Evolutionary conservation across 2,797 vertebrate species (phyloP), one percentile per base, ranked within the genome.

Genomic region (Pteropus rufus): DNA sequence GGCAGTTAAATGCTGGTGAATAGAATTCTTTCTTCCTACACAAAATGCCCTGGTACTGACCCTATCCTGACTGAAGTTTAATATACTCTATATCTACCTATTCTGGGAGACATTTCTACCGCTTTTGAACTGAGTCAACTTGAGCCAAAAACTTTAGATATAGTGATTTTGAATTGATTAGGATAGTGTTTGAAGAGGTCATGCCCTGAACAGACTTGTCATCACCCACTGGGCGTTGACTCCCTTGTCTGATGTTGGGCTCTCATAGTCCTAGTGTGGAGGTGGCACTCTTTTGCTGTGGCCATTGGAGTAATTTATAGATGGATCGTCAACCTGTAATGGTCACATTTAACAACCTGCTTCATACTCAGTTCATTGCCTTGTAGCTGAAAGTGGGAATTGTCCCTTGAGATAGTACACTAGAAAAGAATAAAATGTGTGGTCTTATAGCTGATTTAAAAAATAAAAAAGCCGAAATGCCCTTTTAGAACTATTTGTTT

Each of bases 51-150:
- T 91, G 36, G 19, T 80, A 60, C 91, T 94, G 72, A 94, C 75
- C 81, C 82, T 14, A 19, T 64, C 24, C 65, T 70, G 75, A 44
- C 41, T 76, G 67, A 52, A 81, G 34, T 89, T 70, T 87, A 90
- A 65, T 80, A 41, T 69, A 34, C 26, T 76, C 69, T 69, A 0
- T 70, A 76, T 46, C 41, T 49, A 52, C 82, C 64, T 69, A 2
- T 81, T 84, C 49, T 88, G 46, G 34, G 31, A 52, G 72, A 82
- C 39, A n/a, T n/a, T 97, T 91, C 36, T 11, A 96, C 73, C 58
- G 91, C 90, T 95, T 97, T 77, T 95, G 92, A 96, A 79, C 90
- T 88, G 70, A 96, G 64, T 96, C 91, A 83, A 89, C 86, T 62
- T 76, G 39, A 95, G 69, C 41, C 97, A 76, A 96, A 95, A 92